Percentiles rank a stretch among this genome's conserved stretches.
Evolutionary conservation across 2,113 vertebrate genomes (phyloP).

Genomic region (Camelus dromedarius): DNA sequence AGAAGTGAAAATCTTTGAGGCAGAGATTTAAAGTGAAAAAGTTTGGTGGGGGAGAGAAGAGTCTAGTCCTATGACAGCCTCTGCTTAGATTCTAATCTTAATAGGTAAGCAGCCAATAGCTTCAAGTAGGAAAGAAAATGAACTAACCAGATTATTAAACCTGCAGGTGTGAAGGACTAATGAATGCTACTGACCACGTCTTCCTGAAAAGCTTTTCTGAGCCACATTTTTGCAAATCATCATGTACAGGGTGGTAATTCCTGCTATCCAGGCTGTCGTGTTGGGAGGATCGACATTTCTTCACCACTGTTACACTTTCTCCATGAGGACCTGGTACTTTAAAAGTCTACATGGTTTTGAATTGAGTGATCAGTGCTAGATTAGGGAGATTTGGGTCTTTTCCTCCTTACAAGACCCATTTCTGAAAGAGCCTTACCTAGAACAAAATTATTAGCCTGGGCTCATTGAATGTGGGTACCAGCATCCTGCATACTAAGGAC

Average conservation of each 20-base stretch:
- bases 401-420: constrained; percentile 27
- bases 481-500: not conserved
- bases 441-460: not conserved
- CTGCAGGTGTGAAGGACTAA: not conserved
- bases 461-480: not conserved
- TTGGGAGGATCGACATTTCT: not conserved
- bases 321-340: not conserved
- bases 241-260: not conserved
- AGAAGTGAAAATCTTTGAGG: constrained; percentile 16
- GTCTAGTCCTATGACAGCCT: not conserved
- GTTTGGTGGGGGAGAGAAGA: not conserved
- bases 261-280: not conserved
- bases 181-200: not conserved
- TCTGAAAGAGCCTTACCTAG: not conserved
- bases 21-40: constrained; percentile 26
- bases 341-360: constrained; percentile 26
- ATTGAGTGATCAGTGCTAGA: not conserved
- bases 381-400: not conserved
- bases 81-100: not conserved
- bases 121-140: not conserved
- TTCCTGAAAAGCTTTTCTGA: constrained; percentile 3
- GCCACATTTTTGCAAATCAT: not conserved
- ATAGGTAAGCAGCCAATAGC: not conserved
- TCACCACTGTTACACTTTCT: not conserved
- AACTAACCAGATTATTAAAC: constrained; percentile 21